Conservation (phyloP, 53 echinoderm and acorn worm species). For the Pentamera pediparva region DNA sequence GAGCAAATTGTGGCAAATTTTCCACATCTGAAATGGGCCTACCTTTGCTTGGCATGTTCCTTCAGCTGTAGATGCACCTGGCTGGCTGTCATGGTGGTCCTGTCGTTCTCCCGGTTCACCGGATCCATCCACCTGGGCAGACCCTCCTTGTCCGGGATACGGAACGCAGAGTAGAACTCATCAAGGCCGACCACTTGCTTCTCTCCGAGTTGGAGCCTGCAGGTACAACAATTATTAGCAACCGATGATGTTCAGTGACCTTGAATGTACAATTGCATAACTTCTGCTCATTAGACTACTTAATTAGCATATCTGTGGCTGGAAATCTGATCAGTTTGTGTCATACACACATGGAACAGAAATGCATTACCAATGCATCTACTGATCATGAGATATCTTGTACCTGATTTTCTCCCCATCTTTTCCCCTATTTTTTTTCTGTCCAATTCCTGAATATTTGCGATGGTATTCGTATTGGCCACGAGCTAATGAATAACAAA, state of each 20-base stretch:
- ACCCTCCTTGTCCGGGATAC: conserved; percentile 51
- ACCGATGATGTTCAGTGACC: no score
- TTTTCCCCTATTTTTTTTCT: no score
- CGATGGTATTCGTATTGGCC: no score
- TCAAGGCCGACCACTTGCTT: conserved; percentile 83
- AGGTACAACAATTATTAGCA: neutral
- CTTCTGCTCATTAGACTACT: no score
- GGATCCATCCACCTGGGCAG: conserved; percentile 99
- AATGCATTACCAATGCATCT: neutral
- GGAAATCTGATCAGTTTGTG: no score
- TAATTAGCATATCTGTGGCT: no score
- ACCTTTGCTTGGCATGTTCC: conserved; percentile 93
- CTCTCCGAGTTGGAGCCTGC: conserved; percentile 67
- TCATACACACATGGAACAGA: neutral
- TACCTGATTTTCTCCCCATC: no score
- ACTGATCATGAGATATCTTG: neutral
- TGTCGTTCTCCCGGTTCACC: conserved; percentile 63
- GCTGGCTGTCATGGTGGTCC: conserved; percentile 65
- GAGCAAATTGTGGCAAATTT: neutral
- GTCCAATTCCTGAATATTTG: no score
- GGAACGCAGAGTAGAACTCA: conserved; percentile 88
- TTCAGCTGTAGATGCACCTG: conserved; percentile 95
- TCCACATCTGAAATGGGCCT: neutral
- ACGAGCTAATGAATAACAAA: no score
- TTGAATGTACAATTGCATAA: no score